A percentile compares a stretch with the other conserved stretches of the same genome.
phyloP scores from a whole-genome alignment of 2,113 vertebrate genomes.

The Ailurus styani region DNA sequence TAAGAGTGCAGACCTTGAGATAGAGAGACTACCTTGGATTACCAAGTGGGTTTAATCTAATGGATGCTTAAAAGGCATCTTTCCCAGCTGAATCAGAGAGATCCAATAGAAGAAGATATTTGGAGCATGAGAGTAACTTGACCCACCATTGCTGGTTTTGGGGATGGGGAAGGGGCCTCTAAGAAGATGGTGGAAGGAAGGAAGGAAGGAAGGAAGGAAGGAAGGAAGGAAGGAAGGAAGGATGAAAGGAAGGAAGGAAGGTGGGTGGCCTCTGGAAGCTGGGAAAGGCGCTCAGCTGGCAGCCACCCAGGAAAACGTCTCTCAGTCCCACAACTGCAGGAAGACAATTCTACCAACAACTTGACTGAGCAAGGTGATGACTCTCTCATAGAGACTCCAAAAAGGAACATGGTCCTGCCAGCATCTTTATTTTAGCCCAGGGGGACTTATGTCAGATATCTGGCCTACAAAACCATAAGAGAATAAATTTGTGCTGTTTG shows the following conservation, averaged over 20 bases:
- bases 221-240: too few relatives aligned
- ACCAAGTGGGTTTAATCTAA: not conserved
- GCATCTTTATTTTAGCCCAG: not conserved
- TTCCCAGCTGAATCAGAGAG: not conserved
- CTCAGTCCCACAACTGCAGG: not conserved
- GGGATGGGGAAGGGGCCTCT: not conserved
- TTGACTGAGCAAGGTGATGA: not conserved
- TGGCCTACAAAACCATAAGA: not conserved
- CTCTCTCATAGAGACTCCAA: fast-evolving
- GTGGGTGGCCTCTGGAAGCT: not conserved
- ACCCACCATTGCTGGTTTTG: not conserved
- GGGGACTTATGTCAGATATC: not conserved
- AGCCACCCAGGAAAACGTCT: not conserved
- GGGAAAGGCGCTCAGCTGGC: not conserved
- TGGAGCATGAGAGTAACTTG: not conserved
- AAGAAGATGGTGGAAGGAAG: not conserved
- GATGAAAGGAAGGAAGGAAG: not conserved
- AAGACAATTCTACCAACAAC: not conserved
- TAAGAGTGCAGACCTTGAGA: not conserved
- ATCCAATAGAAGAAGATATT: not conserved
- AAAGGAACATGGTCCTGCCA: not conserved
- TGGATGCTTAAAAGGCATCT: not conserved
- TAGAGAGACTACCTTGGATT: not conserved
- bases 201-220: not conserved
- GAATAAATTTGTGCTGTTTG: not conserved